Conservation (phyloP, 2,888 invertebrate species). For the Dryobotodes eremita region DNA sequence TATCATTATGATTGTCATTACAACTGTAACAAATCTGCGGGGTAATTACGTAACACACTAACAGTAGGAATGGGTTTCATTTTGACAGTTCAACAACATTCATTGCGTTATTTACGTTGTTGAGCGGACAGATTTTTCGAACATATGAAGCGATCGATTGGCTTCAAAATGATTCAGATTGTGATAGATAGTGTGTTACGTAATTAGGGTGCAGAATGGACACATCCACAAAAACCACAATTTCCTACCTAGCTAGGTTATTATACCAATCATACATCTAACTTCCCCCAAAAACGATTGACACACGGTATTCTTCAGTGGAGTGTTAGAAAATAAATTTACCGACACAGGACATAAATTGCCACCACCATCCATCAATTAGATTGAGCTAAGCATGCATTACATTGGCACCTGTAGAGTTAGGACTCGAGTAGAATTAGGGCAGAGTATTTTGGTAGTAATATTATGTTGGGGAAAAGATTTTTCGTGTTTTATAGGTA, state of each 20-base stretch:
- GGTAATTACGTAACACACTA: too few relatives aligned
- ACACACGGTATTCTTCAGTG: slow-evolving; percentile 38
- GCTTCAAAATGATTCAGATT: too few relatives aligned
- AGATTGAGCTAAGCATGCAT: slow-evolving; percentile 66
- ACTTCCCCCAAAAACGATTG: slow-evolving; percentile 14
- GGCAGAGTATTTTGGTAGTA: not conserved
- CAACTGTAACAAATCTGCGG: not conserved
- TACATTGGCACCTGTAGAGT: slow-evolving; percentile 66
- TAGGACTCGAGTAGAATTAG: slow-evolving; percentile 18
- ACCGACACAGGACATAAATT: slow-evolving; percentile 55
- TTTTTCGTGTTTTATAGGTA: too few relatives aligned
- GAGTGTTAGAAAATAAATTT: slow-evolving; percentile 63
- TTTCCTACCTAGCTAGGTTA: not conserved
- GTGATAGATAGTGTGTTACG: too few relatives aligned
- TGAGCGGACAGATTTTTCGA: too few relatives aligned
- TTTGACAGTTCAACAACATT: too few relatives aligned
- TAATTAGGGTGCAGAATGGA: too few relatives aligned
- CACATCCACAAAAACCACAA: not conserved
- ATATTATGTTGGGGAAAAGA: not conserved
- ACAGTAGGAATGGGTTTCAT: too few relatives aligned
- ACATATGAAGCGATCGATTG: too few relatives aligned
- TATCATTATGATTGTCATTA: not conserved
- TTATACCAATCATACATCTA: not conserved
- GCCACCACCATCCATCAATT: slow-evolving; percentile 63
- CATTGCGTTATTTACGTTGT: too few relatives aligned